phyloP scores from a whole-genome alignment of 2,797 vertebrate genomes.

The Myotis vivesi region DNA sequence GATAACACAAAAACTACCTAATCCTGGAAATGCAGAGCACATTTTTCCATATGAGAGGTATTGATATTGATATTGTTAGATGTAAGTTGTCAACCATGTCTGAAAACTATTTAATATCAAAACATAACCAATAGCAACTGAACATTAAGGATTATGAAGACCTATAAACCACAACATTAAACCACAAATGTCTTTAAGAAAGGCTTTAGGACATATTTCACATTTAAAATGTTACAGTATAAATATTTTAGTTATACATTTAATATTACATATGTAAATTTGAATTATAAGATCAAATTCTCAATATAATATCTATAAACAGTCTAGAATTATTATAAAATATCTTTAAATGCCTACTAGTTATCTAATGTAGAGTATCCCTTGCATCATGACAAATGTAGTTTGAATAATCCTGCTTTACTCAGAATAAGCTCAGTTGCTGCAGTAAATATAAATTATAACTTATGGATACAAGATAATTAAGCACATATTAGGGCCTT shows the following conservation, averaged over 20 bases:
- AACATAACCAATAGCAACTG: background rate
- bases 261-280: background rate
- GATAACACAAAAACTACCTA: background rate
- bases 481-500: background rate
- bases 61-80: background rate
- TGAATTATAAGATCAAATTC: constrained; percentile 9
- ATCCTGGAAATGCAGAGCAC: background rate
- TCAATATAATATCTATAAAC: background rate
- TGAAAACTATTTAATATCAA: background rate
- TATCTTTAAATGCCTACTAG: background rate
- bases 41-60: background rate
- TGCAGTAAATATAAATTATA: background rate
- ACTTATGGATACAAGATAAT: background rate
- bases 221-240: background rate
- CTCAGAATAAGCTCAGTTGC: background rate
- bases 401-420: background rate
- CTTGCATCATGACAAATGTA: background rate
- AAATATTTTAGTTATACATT: background rate
- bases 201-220: background rate
- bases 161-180: background rate
- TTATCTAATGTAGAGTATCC: background rate
- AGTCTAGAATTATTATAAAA: constrained; percentile 1
- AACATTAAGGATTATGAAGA: background rate
- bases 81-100: background rate
- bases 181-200: background rate